phyloP scores from a whole-genome alignment of 1,140 invertebrate species.

The Phocides pigmalion region DNA sequence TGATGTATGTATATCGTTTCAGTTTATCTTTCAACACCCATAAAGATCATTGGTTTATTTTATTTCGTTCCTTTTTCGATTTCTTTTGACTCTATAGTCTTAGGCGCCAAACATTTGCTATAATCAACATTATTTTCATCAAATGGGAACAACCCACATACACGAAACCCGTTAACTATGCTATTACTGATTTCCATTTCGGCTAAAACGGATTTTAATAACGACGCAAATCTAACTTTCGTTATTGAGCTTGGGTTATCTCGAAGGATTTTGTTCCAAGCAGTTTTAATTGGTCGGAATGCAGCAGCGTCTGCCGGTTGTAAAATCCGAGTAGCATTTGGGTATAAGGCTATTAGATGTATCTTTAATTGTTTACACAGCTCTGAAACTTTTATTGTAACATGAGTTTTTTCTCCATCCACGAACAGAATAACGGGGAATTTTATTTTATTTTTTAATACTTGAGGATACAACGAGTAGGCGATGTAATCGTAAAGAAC shows the following conservation, averaged over 20 bases:
- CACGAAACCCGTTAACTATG: no score
- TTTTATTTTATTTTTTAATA: no score
- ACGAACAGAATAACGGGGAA: slow-evolving; percentile 66
- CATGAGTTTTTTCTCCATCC: slow-evolving; percentile 65
- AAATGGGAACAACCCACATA: no score
- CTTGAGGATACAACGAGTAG: no score
- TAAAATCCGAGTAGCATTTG: slow-evolving; percentile 35
- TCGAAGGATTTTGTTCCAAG: slow-evolving; percentile 51
- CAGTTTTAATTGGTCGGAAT: slow-evolving; percentile 34
- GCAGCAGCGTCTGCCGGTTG: slow-evolving; percentile 36
- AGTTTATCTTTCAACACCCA: no score
- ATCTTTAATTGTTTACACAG: slow-evolving; percentile 56
- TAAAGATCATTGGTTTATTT: no score
- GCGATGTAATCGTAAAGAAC: no score
- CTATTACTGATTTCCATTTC: slow-evolving; percentile 13
- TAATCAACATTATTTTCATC: no score
- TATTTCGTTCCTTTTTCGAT: no score
- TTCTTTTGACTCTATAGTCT: no score
- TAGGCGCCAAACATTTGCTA: no score
- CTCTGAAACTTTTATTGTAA: slow-evolving; percentile 44
- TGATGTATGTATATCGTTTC: no score
- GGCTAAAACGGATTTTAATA: slow-evolving; percentile 39
- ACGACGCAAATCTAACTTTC: slow-evolving; percentile 44
- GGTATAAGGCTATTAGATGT: slow-evolving; percentile 43
- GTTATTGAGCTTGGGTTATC: slow-evolving; percentile 31